Percentiles rank a stretch among this genome's conserved stretches.
Conservation (phyloP, 2,113 vertebrate genomes). For the Uria aalge region DNA sequence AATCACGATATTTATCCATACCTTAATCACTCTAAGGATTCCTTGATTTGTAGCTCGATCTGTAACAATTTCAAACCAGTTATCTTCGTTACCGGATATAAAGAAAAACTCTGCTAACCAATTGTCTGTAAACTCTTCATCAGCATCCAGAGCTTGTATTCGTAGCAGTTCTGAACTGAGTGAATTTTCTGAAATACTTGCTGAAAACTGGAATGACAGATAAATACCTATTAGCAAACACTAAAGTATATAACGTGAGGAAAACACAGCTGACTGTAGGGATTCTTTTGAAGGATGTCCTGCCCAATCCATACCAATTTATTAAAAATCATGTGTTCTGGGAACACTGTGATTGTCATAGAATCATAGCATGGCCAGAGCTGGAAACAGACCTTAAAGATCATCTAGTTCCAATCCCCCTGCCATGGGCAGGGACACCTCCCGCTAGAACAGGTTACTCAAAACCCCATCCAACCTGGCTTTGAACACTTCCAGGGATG, state of each 20-base stretch:
- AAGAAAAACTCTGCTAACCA: slow-evolving; percentile 84
- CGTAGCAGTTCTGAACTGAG: slow-evolving; percentile 82
- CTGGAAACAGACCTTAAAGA: not conserved
- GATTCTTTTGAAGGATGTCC: not conserved
- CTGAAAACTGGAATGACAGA: slow-evolving; percentile 80
- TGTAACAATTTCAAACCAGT: slow-evolving; percentile 84
- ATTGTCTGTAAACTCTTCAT: slow-evolving; percentile 80
- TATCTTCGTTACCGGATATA: slow-evolving; percentile 87
- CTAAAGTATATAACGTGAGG: not conserved
- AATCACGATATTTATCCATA: slow-evolving; percentile 45
- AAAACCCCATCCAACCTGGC: not conserved
- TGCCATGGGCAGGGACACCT: not conserved
- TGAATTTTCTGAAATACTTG: slow-evolving; percentile 84
- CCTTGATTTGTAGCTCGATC: slow-evolving; percentile 88
- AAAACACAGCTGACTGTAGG: not conserved
- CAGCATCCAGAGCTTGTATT: slow-evolving; percentile 82
- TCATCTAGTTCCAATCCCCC: not conserved
- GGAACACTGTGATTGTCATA: not conserved
- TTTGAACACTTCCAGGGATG: not conserved
- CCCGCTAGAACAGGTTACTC: not conserved
- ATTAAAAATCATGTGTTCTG: not conserved
- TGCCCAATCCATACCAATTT: not conserved
- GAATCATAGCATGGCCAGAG: not conserved
- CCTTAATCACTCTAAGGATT: slow-evolving; percentile 83
- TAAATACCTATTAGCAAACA: not conserved